Conservation (phyloP, 2,113 vertebrate species). For the Heptranchias perlo region DNA sequence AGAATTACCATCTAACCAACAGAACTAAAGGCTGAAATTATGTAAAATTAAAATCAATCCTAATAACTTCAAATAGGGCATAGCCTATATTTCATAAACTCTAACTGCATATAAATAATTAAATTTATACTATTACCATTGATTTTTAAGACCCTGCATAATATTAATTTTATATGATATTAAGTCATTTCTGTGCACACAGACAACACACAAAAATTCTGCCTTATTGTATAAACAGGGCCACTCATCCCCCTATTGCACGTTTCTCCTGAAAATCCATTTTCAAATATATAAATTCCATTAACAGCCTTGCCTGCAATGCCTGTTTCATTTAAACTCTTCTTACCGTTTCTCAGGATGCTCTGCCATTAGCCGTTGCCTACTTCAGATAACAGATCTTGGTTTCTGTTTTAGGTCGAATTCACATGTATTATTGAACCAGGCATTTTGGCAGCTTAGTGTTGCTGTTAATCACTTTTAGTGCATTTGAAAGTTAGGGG, state of each 20-base stretch:
- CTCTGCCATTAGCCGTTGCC: neutral
- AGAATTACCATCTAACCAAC: constrained; percentile 20
- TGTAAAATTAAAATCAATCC: constrained; percentile 33
- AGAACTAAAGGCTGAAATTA: constrained; percentile 31
- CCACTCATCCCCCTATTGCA: neutral
- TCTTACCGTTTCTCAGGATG: neutral
- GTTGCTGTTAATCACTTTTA: neutral
- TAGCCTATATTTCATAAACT: constrained; percentile 32
- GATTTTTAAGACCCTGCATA: constrained; percentile 34
- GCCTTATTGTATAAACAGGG: neutral
- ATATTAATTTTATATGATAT: constrained; percentile 32
- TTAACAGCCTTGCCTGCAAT: neutral
- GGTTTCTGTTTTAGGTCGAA: neutral
- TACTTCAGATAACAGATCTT: neutral
- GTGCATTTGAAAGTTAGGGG: neutral
- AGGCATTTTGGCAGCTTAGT: constrained; percentile 6
- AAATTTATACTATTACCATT: constrained; percentile 37
- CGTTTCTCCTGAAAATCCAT: neutral
- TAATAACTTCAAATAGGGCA: constrained; percentile 33
- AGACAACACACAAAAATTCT: neutral
- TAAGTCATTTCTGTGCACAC: constrained; percentile 1
- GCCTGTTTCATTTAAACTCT: neutral
- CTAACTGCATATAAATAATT: constrained; percentile 33
- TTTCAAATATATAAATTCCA: neutral
- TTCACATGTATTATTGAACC: neutral